Conservation (phyloP, 1,140 invertebrate species). For the Melanaphis sacchari region DNA sequence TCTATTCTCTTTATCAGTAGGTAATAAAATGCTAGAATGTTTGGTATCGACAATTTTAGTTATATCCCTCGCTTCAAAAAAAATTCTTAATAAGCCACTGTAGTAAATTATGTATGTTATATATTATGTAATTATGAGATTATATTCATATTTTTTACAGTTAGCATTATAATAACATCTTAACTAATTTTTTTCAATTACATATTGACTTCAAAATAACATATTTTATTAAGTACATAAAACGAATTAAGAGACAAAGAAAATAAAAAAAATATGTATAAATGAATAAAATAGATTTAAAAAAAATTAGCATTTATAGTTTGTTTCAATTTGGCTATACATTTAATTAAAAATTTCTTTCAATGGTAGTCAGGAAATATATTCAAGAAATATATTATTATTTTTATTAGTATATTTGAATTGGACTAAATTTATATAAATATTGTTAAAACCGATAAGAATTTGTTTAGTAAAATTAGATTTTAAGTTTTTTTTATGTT, state of each 20-base stretch:
- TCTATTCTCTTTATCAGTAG: too few species aligned
- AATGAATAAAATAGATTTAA: background rate
- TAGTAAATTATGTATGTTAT: too few species aligned
- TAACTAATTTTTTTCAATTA: background rate
- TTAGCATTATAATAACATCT: background rate
- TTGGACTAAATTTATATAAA: background rate
- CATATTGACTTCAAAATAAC: background rate
- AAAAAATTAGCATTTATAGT: background rate
- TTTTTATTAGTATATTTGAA: background rate
- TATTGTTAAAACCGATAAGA: background rate
- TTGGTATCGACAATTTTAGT: too few species aligned
- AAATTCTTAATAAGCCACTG: too few species aligned
- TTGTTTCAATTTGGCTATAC: background rate
- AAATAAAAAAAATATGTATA: background rate
- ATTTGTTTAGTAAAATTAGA: too few species aligned
- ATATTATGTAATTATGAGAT: too few species aligned
- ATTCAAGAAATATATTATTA: background rate
- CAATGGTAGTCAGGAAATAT: background rate
- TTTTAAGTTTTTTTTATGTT: too few species aligned
- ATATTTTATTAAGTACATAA: background rate
- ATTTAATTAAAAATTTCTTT: conserved; percentile 17
- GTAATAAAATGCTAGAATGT: too few species aligned
- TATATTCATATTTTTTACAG: too few species aligned
- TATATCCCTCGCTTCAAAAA: too few species aligned
- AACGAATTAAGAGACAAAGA: background rate